Evolutionary conservation across 2,113 vertebrate species (phyloP).

Genomic region (Pseudois nayaur): DNA sequence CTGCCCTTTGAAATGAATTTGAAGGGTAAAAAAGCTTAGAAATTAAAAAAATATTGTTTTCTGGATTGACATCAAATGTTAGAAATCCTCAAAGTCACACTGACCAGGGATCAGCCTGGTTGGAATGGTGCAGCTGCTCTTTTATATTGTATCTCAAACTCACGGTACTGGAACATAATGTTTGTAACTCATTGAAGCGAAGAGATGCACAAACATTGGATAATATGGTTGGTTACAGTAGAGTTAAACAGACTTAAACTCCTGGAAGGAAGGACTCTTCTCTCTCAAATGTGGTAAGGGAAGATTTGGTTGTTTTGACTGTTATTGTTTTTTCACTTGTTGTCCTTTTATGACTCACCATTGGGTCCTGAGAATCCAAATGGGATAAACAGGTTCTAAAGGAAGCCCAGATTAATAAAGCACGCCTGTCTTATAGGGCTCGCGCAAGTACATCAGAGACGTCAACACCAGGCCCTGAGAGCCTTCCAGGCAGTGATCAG

Average conservation of each 20-base stretch:
- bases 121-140: not conserved
- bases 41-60: not conserved
- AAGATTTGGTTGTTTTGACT: not conserved
- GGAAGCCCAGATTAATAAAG: not conserved
- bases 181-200: not conserved
- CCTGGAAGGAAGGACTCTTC: not conserved
- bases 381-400: not conserved
- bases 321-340: not conserved
- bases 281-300: not conserved
- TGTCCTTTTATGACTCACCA: not conserved
- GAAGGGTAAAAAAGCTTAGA: not conserved
- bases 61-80: not conserved
- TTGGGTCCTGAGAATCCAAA: not conserved
- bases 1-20: not conserved
- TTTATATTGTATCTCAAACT: not conserved
- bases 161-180: not conserved
- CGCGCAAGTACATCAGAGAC: not conserved
- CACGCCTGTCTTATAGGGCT: not conserved
- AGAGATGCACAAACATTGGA: not conserved
- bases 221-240: not conserved
- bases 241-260: not conserved
- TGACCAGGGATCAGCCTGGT: not conserved
- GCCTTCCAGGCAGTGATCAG: constrained; percentile 29
- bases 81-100: not conserved
- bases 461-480: not conserved